Conservation (phyloP, 2,888 invertebrate genomes). For the Leptinotarsa haldemani region DNA sequence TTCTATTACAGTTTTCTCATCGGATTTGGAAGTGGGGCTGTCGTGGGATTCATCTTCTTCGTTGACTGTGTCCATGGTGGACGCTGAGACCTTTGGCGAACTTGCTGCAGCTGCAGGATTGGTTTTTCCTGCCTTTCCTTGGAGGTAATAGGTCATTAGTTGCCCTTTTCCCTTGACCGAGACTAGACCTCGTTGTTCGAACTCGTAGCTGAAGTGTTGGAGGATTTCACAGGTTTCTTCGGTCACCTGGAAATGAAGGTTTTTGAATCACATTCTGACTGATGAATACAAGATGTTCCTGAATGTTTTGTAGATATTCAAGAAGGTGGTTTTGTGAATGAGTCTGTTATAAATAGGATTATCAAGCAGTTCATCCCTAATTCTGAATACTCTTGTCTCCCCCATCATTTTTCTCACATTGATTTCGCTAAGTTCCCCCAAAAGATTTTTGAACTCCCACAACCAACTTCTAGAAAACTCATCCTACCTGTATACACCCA, state of each 20-base stretch:
- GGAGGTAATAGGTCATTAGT: slow-evolving; percentile 92
- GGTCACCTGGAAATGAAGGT: slow-evolving; percentile 74
- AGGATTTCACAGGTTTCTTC: slow-evolving; percentile 94
- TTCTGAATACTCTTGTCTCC: too few relatives aligned
- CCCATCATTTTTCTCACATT: too few relatives aligned
- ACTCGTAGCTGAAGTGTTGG: slow-evolving; percentile 89
- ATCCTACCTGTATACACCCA: slow-evolving; percentile 87
- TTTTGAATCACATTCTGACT: too few relatives aligned
- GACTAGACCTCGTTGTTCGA: slow-evolving; percentile 94
- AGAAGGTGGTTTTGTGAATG: too few relatives aligned
- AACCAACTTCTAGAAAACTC: not conserved
- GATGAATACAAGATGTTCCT: too few relatives aligned
- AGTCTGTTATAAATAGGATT: too few relatives aligned
- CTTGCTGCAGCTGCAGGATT: slow-evolving; percentile 61
- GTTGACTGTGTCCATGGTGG: slow-evolving; percentile 63
- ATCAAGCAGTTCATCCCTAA: too few relatives aligned
- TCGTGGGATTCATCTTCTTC: slow-evolving; percentile 66
- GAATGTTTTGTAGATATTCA: too few relatives aligned
- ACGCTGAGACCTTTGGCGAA: slow-evolving; percentile 56
- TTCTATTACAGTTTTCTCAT: slow-evolving; percentile 64
- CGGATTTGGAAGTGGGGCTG: slow-evolving; percentile 62
- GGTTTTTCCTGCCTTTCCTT: slow-evolving; percentile 70
- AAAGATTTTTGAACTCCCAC: too few relatives aligned
- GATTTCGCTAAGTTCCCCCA: too few relatives aligned
- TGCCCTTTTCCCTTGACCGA: slow-evolving; percentile 98